phyloP scores from a whole-genome alignment of 2,888 invertebrate species.

The Sepiola atlantica region DNA sequence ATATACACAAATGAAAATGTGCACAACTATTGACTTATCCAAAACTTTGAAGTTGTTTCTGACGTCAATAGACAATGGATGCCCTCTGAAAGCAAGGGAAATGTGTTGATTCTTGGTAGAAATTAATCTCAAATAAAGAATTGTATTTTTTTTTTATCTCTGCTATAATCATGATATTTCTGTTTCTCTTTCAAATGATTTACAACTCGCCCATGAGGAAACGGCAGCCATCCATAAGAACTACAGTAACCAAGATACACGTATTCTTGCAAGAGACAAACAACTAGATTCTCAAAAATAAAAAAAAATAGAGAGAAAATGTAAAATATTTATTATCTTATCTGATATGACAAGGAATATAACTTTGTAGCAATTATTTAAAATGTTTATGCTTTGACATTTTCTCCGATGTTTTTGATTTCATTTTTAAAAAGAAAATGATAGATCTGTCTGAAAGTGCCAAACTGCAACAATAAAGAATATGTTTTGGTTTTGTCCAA shows the following conservation, averaged over 20 bases:
- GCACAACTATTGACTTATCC: no score
- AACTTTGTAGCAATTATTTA: neutral
- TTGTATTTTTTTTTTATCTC: no score
- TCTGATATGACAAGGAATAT: neutral
- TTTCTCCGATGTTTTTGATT: neutral
- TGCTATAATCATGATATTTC: neutral
- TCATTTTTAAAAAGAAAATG: neutral
- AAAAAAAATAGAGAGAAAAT: neutral
- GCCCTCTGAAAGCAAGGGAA: neutral
- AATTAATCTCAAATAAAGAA: neutral
- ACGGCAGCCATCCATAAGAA: neutral
- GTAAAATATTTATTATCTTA: neutral
- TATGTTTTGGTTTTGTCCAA: neutral
- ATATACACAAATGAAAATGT: no score
- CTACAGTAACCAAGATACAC: neutral
- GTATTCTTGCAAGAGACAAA: neutral
- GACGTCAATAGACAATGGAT: no score
- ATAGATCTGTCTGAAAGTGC: neutral
- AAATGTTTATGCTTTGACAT: neutral
- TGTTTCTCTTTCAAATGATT: neutral
- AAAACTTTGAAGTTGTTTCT: no score
- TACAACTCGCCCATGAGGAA: neutral
- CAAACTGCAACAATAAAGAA: neutral
- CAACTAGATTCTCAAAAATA: neutral
- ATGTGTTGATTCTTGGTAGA: neutral